Evolutionary conservation across 2,113 vertebrate genomes (phyloP), one percentile per base, ranked within the genome.

Genomic region (Platichthys stellatus): DNA sequence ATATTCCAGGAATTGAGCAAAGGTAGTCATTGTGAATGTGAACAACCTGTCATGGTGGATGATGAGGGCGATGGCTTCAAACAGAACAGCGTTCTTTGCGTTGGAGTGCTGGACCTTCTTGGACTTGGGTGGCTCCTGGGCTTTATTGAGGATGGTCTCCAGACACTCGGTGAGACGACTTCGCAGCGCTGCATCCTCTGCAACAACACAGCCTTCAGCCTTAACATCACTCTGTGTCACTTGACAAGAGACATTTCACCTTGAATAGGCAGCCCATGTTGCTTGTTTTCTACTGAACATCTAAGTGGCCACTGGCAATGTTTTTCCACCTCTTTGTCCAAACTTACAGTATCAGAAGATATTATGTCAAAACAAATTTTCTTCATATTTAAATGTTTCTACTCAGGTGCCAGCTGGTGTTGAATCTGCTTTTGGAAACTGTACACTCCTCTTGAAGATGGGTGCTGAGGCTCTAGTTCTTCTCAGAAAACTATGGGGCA

Each of bases 81-180:
- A 96, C 60, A 97, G 92, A 62, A 96, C 95, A 17, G 96, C 96
- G 0, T 97, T 97, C 93, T 97, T 97, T 72, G 96, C 96, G 0
- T 97, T 97, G 43, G 96, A 97, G 88, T 97, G 96, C 88, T 97
- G 96, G 13, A 97, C 96, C 89, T 97, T 97, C 92, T 97, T 97
- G 82, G 96, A 97, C 86, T 97, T 97, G 72, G 96, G 96, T 0
- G 96, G 96, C 72, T 97, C 96, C 88, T 97, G 96, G 43, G 96
- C 95, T 90, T 97, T 97, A 89, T 96, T 97, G 56, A 97, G 94
- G 84, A 97, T 95, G 0, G 95, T 97, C 91, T 97, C 96, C 72
- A 97, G 89, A 76, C 96, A 97, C 86, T 97, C 96, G 0, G 96
- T 95, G 69, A 97, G 93, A 6, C 96, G 93, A 18, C 96, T 96